Base-by-base conservation (phyloP, 2,888 invertebrate genomes). In the Eupithecia pulchellata region DNA sequence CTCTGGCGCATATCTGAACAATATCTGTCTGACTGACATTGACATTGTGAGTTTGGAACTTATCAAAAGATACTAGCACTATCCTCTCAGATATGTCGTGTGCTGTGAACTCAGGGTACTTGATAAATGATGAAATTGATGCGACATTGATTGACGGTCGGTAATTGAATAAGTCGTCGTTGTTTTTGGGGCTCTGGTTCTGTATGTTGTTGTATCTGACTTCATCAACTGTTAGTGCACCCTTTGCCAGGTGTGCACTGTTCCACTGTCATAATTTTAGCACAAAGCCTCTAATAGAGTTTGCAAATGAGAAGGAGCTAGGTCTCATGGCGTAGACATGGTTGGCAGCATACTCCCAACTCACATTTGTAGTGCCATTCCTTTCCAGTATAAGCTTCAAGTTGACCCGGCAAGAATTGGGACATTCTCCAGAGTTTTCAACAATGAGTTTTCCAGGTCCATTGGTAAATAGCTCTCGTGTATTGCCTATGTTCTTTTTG, bases 191-290 rank as follows among this genome's bases (percentile, higher is more conserved):
- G 77, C 92, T 94, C 66, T 90, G 88, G 77, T 94, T 94, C 75
- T 92, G 92, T 69, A 90, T 82, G 79, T 92, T 92, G 78, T 92
- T 93, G 79, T 94, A 93, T 77, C 80, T 84, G 66, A 93, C 86
- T 82, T 92, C 91, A 66, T 92, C 86, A 72, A 91, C 86, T 86
- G 91, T 93, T 25, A 85, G 92, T 89, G 93, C 92, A 91, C 93
- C 92, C 86, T 91, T 90, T 39, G 92, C 91, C 30, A 91, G 81
- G 87, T 92, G 93, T 87, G 92, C 94, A 86, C 93, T 94, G 75
- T 95, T 95, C 97, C 97, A 97, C 82, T 97, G 96, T 97, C 97
- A 97, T 88, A 97, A 96, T 92, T 97, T 97, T 79, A 97, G 90
- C 25, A 97, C 96, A 88, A 97, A 97, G 0, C 97, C 97, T 65